phyloP scores from a whole-genome alignment of 2,113 vertebrate genomes.

The Spea bombifrons region DNA sequence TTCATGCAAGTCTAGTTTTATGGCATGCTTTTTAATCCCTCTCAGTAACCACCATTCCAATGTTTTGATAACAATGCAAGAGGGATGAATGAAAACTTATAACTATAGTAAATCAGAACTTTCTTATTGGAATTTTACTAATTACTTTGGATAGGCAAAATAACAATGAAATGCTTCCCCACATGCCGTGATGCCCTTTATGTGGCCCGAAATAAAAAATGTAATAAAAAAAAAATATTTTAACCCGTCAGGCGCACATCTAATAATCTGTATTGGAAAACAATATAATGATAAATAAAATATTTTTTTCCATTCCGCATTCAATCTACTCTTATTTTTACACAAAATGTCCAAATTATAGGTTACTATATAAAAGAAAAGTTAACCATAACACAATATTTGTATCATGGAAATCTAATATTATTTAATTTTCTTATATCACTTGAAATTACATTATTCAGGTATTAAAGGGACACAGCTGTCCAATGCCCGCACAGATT shows the following conservation, averaged over 20 bases:
- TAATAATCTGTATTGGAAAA: neutral
- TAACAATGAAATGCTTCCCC: slow-evolving; percentile 44
- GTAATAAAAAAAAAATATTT: slow-evolving; percentile 35
- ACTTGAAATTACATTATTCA: too few relatives aligned
- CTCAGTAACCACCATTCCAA: slow-evolving; percentile 41
- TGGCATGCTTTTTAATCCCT: slow-evolving; percentile 35
- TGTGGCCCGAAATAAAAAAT: slow-evolving; percentile 40
- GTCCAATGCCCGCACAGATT: too few relatives aligned
- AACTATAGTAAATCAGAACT: slow-evolving; percentile 48
- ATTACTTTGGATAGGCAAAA: slow-evolving; percentile 48
- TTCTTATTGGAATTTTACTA: slow-evolving; percentile 47
- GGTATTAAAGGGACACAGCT: too few relatives aligned
- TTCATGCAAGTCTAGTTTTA: slow-evolving; percentile 47
- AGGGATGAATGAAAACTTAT: slow-evolving; percentile 50
- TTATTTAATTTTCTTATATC: neutral
- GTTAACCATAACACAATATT: neutral
- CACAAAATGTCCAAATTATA: neutral
- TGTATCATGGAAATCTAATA: neutral
- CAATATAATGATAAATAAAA: too few relatives aligned
- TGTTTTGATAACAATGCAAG: slow-evolving; percentile 48
- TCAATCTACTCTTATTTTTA: neutral
- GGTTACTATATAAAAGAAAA: too few relatives aligned
- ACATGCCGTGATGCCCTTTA: slow-evolving; percentile 46
- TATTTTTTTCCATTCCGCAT: neutral
- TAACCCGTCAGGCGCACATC: neutral